phyloP scores from a whole-genome alignment of 2,113 vertebrate genomes.

The Galeopterus variegatus region DNA sequence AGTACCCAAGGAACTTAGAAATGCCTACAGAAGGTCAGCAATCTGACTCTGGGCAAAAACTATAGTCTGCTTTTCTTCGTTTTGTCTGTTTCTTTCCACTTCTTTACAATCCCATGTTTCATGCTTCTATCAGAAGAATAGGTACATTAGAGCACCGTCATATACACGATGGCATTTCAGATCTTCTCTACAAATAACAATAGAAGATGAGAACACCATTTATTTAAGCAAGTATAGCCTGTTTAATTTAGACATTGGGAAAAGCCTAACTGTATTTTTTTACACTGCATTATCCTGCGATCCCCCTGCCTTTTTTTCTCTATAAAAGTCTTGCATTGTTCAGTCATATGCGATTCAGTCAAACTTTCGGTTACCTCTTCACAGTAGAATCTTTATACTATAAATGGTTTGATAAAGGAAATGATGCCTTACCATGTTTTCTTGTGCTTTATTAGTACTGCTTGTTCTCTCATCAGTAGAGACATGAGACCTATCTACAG shows the following conservation, averaged over 20 bases:
- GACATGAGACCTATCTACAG: rapidly evolving
- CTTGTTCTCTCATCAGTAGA: background rate
- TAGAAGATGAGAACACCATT: background rate
- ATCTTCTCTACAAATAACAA: slow-evolving; percentile 2
- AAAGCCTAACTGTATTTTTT: slow-evolving; percentile 8
- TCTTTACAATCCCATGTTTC: background rate
- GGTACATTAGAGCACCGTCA: background rate
- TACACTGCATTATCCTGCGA: background rate
- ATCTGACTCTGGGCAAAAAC: background rate
- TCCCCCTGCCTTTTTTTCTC: background rate
- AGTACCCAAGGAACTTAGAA: background rate
- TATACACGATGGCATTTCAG: background rate
- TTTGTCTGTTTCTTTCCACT: background rate
- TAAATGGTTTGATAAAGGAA: slow-evolving; percentile 20
- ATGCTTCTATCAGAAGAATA: background rate
- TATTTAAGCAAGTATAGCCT: background rate
- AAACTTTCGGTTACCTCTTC: background rate
- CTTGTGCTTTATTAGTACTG: background rate
- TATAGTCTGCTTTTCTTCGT: background rate
- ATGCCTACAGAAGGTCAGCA: background rate
- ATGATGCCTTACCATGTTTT: background rate
- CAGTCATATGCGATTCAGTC: background rate
- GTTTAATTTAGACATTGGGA: background rate
- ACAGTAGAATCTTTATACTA: background rate
- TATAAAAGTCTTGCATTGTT: background rate